These are phyloP conservation scores for Apeira syringaria DNA, from an alignment of 2,888 invertebrate genomes.

Conservation along the genomic window DNA sequence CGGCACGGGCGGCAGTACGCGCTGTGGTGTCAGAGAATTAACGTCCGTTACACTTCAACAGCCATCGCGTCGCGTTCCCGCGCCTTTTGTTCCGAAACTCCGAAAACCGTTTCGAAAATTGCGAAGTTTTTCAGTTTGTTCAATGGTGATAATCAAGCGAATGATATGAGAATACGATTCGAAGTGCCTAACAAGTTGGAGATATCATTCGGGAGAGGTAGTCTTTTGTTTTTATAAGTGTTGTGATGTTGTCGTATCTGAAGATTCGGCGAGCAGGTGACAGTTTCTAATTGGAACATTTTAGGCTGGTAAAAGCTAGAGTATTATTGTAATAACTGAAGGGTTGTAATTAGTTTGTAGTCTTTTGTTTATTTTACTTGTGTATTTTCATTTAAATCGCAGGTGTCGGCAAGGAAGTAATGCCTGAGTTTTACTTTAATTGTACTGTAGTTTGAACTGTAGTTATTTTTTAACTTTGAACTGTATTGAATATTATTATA, in stretches of 20 bases:
- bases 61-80: conserved; percentile 37
- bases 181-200: conserved; percentile 81
- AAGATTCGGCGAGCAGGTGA: conserved; percentile 26
- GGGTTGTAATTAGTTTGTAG: too few species aligned
- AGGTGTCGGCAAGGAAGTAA: too few species aligned
- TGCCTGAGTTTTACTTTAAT: too few species aligned
- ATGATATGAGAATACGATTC: conserved; percentile 78
- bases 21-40: conserved; percentile 65
- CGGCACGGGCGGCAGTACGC: conserved; percentile 45
- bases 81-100: conserved; percentile 20
- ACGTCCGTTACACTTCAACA: conserved; percentile 63
- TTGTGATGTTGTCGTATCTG: conserved; percentile 24
- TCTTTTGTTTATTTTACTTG: too few species aligned
- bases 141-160: conserved; percentile 39
- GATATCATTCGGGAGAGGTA: conserved; percentile 75
- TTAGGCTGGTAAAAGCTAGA: too few species aligned
- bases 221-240: conserved; percentile 40
- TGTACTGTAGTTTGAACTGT: too few species aligned
- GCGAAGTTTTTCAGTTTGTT: conserved; percentile 19
- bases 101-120: conserved; percentile 34
- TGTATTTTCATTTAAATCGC: too few species aligned
- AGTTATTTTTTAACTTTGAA: too few species aligned
- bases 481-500: too few species aligned
- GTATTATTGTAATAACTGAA: too few species aligned
- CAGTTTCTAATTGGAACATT: too few species aligned